These are phyloP conservation scores for Panthera tigris DNA, from an alignment of 2,113 vertebrate species.

Conservation along the genomic window DNA sequence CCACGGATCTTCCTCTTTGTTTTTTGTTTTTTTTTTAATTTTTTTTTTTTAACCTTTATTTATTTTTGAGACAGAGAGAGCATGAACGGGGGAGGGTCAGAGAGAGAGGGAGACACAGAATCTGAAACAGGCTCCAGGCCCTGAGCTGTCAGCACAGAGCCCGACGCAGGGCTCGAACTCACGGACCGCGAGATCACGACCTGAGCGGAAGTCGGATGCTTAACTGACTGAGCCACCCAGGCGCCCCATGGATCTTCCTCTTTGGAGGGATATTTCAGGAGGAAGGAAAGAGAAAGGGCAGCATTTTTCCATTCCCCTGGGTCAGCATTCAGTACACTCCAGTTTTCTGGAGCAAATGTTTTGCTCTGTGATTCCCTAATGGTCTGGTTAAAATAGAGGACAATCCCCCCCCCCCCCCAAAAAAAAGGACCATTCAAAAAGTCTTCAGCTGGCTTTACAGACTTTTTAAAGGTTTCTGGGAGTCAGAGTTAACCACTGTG, in stretches of 20 bases:
- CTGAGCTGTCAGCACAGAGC: no score
- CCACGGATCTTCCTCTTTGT: not conserved
- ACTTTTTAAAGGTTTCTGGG: not conserved
- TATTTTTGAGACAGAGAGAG: no score
- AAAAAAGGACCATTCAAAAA: not conserved
- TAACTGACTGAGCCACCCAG: no score
- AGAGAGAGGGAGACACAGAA: no score
- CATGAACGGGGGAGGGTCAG: no score
- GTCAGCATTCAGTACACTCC: not conserved
- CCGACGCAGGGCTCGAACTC: no score
- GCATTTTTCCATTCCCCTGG: not conserved
- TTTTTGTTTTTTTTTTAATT: no score
- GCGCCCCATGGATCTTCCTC: not conserved
- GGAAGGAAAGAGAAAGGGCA: not conserved
- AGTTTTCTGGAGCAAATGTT: not conserved
- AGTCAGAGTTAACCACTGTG: not conserved
- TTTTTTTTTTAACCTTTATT: no score
- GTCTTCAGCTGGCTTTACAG: not conserved
- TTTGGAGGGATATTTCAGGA: not conserved
- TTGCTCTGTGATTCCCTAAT: not conserved
- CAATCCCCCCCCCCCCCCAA: not conserved
- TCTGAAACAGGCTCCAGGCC: no score
- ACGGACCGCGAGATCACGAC: no score
- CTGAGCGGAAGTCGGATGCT: no score
- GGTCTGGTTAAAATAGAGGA: not conserved